phyloP scores from a whole-genome alignment of 1,140 invertebrate species.

The Ganaspis sp. region DNA sequence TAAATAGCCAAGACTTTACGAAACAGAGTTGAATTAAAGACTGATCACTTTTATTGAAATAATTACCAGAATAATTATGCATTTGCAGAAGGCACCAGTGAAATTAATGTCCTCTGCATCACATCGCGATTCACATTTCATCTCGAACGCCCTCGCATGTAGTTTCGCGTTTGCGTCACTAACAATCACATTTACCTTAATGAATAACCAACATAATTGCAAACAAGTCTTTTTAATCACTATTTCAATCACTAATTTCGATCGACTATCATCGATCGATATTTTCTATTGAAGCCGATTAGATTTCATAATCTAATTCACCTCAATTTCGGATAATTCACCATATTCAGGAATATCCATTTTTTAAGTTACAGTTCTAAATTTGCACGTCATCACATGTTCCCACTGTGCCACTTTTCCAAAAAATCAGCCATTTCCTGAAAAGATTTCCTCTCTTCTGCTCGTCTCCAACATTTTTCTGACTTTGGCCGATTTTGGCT shows the following conservation, averaged over 20 bases:
- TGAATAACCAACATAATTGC: neutral
- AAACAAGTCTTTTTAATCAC: neutral
- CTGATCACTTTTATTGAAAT: neutral
- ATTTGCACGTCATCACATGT: slow-evolving; percentile 43
- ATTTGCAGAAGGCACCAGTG: neutral
- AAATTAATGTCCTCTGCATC: slow-evolving; percentile 25
- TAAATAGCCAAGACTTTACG: no score
- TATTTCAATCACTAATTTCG: neutral
- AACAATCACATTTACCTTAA: slow-evolving; percentile 3
- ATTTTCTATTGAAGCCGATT: neutral
- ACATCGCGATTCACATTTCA: slow-evolving; percentile 25
- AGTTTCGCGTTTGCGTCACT: neutral
- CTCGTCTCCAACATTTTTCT: slow-evolving; percentile 58
- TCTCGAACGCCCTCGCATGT: slow-evolving; percentile 19
- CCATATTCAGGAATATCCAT: neutral
- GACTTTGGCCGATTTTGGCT: slow-evolving; percentile 38
- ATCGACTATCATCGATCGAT: no score
- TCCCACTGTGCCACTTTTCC: slow-evolving; percentile 36
- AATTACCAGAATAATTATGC: neutral
- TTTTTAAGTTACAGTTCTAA: neutral
- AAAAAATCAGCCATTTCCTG: slow-evolving; percentile 60
- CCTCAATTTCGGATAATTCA: neutral
- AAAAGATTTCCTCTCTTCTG: slow-evolving; percentile 57
- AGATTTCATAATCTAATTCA: neutral
- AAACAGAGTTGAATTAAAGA: no score